phyloP scores from a whole-genome alignment of 2,888 invertebrate species.

The Rhopalosiphum nymphaeae region DNA sequence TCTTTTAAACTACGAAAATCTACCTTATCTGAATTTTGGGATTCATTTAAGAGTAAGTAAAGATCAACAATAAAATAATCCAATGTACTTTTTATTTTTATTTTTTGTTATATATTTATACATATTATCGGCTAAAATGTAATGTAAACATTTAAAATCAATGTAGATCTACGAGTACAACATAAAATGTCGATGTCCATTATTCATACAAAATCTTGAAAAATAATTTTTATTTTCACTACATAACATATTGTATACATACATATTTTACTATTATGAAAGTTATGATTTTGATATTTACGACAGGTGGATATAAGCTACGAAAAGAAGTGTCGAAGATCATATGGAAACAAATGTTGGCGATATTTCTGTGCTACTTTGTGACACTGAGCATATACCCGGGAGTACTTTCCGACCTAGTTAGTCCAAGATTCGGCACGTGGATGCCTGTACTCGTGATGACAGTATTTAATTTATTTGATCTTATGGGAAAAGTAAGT shows the following conservation, averaged over 20 bases:
- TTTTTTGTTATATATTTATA: not conserved
- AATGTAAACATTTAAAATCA: not conserved
- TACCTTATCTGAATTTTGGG: constrained; percentile 72
- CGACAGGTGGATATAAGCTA: constrained; percentile 78
- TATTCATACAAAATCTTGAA: not conserved
- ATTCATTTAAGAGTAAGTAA: constrained; percentile 73
- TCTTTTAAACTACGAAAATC: constrained; percentile 68
- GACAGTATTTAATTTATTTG: constrained; percentile 89
- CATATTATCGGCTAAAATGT: not conserved
- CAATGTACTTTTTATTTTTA: not conserved
- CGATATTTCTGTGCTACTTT: constrained; percentile 89
- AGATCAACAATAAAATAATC: not conserved
- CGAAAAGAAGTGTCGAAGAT: constrained; percentile 86
- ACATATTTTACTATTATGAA: too few species aligned
- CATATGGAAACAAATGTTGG: constrained; percentile 92
- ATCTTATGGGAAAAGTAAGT: constrained; percentile 84
- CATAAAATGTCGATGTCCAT: not conserved
- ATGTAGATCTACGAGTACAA: not conserved
- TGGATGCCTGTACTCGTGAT: constrained; percentile 95
- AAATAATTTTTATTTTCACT: not conserved
- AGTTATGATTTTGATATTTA: constrained; percentile 27
- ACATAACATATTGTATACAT: not conserved
- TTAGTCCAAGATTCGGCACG: constrained; percentile 83
- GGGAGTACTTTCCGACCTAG: constrained; percentile 89
- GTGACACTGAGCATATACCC: constrained; percentile 91